These are phyloP conservation scores for Phycodurus eques DNA, from an alignment of 2,113 vertebrate genomes.

Conservation along the genomic window DNA sequence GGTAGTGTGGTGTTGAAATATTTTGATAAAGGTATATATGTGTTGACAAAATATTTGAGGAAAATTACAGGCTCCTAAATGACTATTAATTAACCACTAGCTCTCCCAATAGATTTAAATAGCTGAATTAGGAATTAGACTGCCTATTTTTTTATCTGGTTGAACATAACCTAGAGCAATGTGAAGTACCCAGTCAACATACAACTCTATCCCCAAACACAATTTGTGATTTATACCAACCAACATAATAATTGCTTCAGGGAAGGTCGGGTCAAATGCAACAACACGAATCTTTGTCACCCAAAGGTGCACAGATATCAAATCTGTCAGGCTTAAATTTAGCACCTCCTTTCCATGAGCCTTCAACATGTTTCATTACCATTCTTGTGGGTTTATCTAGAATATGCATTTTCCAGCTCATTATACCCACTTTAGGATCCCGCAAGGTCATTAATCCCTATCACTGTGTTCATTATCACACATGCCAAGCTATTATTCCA, in stretches of 20 bases:
- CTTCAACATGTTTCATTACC: conserved; percentile 62
- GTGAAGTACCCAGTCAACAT: too few species aligned
- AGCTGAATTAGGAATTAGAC: too few species aligned
- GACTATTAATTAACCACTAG: too few species aligned
- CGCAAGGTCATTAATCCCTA: conserved; percentile 74
- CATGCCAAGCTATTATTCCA: conserved; percentile 67
- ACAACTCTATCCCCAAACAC: background rate
- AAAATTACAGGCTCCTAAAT: too few species aligned
- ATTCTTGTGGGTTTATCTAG: conserved; percentile 61
- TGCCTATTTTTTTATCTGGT: too few species aligned
- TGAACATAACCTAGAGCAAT: too few species aligned
- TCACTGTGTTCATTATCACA: conserved; percentile 70
- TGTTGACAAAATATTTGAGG: too few species aligned
- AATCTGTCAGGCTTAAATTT: conserved; percentile 56
- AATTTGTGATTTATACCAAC: conserved; percentile 14
- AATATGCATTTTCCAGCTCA: conserved; percentile 72
- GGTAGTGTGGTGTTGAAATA: too few species aligned
- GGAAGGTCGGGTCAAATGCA: conserved; percentile 27
- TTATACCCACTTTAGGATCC: conserved; percentile 68
- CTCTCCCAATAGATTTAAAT: too few species aligned
- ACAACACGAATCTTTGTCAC: conserved; percentile 35
- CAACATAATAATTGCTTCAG: conserved; percentile 9
- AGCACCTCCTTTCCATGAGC: conserved; percentile 40
- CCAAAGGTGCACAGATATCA: conserved; percentile 39
- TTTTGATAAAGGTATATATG: too few species aligned